phyloP scores from a whole-genome alignment of 2,113 vertebrate genomes.

The Balaeniceps rex region DNA sequence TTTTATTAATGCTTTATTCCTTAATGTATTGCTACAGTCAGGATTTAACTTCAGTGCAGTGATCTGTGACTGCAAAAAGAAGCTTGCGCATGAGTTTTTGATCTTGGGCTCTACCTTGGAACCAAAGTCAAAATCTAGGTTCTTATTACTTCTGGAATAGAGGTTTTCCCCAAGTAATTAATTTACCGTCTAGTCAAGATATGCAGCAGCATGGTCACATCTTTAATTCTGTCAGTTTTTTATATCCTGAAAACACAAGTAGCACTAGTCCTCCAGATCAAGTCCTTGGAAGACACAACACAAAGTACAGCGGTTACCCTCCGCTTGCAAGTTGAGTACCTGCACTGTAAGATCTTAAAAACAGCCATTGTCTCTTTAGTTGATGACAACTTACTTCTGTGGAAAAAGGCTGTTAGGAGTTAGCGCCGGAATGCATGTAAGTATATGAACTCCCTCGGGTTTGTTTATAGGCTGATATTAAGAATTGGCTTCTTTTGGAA shows the following conservation, averaged over 20 bases:
- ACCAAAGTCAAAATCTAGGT: background rate
- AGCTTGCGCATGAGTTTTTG: accelerated
- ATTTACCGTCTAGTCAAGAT: background rate
- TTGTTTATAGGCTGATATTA: background rate
- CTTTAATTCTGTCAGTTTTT: background rate
- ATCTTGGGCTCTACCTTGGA: background rate
- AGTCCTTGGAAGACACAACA: background rate
- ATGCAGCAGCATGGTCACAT: background rate
- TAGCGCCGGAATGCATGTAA: background rate
- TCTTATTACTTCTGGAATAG: background rate
- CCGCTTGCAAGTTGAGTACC: background rate
- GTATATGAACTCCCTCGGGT: accelerated
- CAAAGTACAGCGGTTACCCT: background rate
- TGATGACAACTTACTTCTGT: background rate
- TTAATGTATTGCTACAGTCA: background rate
- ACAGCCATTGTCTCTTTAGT: background rate
- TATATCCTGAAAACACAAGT: background rate
- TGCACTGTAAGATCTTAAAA: background rate
- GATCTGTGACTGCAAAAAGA: background rate
- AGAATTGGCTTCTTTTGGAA: background rate
- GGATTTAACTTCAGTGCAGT: background rate
- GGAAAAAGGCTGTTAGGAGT: background rate
- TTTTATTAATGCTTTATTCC: background rate
- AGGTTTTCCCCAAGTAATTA: background rate
- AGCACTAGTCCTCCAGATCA: background rate